A percentile compares a stretch with the other conserved stretches of the same genome.
Evolutionary conservation across 2,888 invertebrate genomes (phyloP).

Genomic region (Pachymerium ferrugineum): DNA sequence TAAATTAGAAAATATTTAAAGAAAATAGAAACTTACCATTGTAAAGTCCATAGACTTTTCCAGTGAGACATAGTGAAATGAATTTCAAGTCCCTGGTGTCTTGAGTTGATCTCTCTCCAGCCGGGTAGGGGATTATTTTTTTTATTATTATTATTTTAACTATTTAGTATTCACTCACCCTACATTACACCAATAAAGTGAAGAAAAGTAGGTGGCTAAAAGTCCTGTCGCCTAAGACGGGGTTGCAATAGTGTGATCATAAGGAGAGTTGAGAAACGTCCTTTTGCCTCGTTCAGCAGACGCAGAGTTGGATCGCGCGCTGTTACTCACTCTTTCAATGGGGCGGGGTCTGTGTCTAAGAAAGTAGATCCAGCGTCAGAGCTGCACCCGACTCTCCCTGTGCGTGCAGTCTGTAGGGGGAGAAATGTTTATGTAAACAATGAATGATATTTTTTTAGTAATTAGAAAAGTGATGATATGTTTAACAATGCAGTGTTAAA

Average conservation of each 20-base stretch:
- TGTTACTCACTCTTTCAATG: constrained; percentile 5
- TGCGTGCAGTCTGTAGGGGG: too few relatives aligned
- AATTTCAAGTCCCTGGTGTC: not conserved
- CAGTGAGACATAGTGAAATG: not conserved
- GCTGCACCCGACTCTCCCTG: too few relatives aligned
- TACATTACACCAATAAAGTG: not conserved
- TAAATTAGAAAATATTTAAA: not conserved
- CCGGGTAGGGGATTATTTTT: constrained; percentile 15
- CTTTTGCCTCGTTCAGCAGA: constrained; percentile 24
- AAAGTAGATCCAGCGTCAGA: not conserved
- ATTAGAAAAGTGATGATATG: too few relatives aligned
- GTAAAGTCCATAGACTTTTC: constrained; percentile 10
- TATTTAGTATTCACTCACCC: constrained; percentile 23
- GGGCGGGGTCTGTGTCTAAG: constrained; percentile 10
- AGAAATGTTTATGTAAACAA: too few relatives aligned
- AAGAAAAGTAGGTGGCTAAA: not conserved
- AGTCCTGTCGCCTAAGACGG: not conserved
- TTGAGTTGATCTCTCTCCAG: too few relatives aligned
- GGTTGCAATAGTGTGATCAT: not conserved
- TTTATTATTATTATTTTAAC: too few relatives aligned
- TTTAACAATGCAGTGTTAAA: too few relatives aligned
- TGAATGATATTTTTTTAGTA: too few relatives aligned
- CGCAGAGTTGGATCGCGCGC: constrained; percentile 16
- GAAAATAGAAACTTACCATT: not conserved
- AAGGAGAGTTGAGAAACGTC: constrained; percentile 1